These are phyloP conservation scores for Benitochromis conjunctus DNA, from an alignment of 2,113 vertebrate genomes.

Conservation along the genomic window DNA sequence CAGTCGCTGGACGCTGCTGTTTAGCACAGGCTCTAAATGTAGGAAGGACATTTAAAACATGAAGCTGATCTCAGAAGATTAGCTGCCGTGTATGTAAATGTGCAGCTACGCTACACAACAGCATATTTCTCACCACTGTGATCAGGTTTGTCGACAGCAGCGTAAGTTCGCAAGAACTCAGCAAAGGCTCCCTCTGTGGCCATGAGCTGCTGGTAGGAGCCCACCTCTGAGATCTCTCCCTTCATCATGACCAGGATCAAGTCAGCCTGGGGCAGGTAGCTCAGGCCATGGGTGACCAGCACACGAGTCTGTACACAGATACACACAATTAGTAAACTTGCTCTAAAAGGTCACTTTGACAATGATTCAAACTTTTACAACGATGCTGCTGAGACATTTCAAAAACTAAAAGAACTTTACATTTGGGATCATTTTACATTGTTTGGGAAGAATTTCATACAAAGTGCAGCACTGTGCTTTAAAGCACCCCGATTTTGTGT, in stretches of 20 bases:
- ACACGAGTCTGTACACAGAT: constrained; percentile 79
- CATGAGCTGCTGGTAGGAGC: constrained; percentile 89
- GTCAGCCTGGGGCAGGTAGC: constrained; percentile 85
- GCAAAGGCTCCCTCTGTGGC: constrained; percentile 86
- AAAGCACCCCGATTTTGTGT: neutral
- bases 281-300: constrained; percentile 89
- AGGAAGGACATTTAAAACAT: neutral
- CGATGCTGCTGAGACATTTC: neutral
- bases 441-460: neutral
- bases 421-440: neutral
- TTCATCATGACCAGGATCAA: constrained; percentile 90
- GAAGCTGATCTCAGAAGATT: neutral
- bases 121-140: constrained; percentile 39
- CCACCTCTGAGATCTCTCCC: constrained; percentile 90
- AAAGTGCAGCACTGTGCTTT: neutral
- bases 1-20: constrained; percentile 67
- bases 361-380: neutral
- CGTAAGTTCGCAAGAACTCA: constrained; percentile 85
- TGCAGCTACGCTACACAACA: neutral
- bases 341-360: neutral
- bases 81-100: neutral
- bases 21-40: constrained; percentile 54
- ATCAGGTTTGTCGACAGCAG: constrained; percentile 74
- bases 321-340: neutral
- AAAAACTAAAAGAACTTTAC: neutral